Base-by-base conservation (phyloP, 2,113 vertebrate species). In the Trogon surrucura region DNA sequence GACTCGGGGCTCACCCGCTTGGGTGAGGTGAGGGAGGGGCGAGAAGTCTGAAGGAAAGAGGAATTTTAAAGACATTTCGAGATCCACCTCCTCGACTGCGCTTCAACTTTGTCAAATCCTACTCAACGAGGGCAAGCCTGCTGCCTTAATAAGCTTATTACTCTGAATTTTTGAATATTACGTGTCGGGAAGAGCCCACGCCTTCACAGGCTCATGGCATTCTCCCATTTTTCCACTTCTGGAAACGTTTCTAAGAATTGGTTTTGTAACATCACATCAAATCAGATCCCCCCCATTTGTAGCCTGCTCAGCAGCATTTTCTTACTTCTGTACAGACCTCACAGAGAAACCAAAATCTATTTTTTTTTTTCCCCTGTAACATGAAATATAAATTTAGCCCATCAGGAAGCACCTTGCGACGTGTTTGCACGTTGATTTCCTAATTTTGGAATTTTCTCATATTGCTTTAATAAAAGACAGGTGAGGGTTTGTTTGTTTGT, bases 181-280 rank as follows among this genome's bases (percentile, higher is more conserved):
- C 0, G 0, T 21, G 69, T 58, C 50, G 65, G 13, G 38, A 80
- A 47, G 92, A 10, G 6, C n/a, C n/a, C 47, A 66, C 0, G 0
- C 6, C 53, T 82, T 85, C 32, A 72, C 81, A 88, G 48, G 38
- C 48, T 26, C 61, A 56, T 16, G 16, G 34, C 20, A 16, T 74
- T 77, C 92, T 93, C 34, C 4, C 2, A 50, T 62, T 36, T 29
- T 86, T 13, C 20, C 53, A 18, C 4, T 14, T 77, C 60, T 67
- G 71, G 17, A 73, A 90, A 66, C 50, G 66, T 41, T 54, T 41
- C 18, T 38, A 79, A 19, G 16, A 77, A 72, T 57, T 45, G 85
- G 15, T 41, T 93, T 45, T 47, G 8, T 54, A 23, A 56, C 85
- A 36, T n/a, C 36, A 69, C 25, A 32, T 11, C 36, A 23, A 73